Evolutionary conservation across 2,888 invertebrate species (phyloP), one percentile per base, ranked within the genome.

Genomic region (Teleiodes luculella): DNA sequence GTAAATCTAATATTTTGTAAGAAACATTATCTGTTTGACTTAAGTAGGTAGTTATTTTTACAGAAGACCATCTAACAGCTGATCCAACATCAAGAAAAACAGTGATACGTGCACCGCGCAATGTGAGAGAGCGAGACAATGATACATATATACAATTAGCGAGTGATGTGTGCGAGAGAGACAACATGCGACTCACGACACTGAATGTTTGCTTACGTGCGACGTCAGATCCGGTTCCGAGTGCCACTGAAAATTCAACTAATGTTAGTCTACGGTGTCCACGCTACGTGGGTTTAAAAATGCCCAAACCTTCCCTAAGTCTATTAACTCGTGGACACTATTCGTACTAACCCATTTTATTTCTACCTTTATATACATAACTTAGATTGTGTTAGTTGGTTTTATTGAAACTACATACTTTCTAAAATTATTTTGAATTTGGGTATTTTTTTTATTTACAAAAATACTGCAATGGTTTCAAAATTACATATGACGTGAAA

Each of bases 211-310:
- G 81, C 88, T 88, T 88, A 88, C 88, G 83, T 87, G 85, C 75
- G 79, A 73, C 79, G 80, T 74, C 80, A 88, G 85, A 76, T 79
- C 83, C 81, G 87, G 86, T 74, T 86, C 87, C 80, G 88, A 88
- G 74, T 77, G 80, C 83, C 87, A 88, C 88, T 88, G 88, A 83
- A 88, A 88, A 83, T 76, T 78, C 77, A 83, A 87, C 79, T 76
- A 65, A 66, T 73, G 86, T 87, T 87, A 87, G 82, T 86, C 83
- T 83, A 86, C 81, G 72, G 80, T 78, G 81, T 73, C 80, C 72
- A 24, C 33, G n/a, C 35, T 52, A 30, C 24, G 16, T 30, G 33
- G 37, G 18, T 53, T 47, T 47, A 53, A 24, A 45, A 45, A n/a
- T 28, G 36, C 50, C 50, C 50, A 14, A 16, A 8, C 50, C 50